Conservation (phyloP, 2,113 vertebrate species). For the Equus quagga region DNA sequence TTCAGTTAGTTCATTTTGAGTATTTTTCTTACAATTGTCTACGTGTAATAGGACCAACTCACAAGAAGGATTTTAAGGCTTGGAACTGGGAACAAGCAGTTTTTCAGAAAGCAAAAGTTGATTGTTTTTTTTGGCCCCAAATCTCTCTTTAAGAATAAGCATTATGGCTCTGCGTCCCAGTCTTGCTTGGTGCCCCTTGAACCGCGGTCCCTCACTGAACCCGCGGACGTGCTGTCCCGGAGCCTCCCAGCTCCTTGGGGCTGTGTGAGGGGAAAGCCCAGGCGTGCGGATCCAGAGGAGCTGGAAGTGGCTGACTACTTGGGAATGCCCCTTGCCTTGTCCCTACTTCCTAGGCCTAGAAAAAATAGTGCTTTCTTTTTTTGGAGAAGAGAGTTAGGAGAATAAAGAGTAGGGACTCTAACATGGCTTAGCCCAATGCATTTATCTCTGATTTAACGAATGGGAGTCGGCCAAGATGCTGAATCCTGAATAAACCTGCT, state of each 20-base stretch:
- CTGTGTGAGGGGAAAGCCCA: neutral
- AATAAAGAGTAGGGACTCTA: neutral
- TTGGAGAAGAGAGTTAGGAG: neutral
- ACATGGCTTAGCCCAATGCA: neutral
- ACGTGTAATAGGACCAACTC: neutral
- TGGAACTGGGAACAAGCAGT: neutral
- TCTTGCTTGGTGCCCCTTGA: neutral
- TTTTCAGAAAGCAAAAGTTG: neutral
- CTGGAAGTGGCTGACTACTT: neutral
- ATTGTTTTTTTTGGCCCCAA: neutral
- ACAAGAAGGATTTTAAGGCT: slow-evolving; percentile 20
- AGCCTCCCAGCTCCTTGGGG: neutral
- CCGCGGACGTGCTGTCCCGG: neutral
- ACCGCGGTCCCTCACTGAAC: neutral
- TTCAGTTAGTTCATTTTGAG: neutral
- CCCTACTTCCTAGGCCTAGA: neutral
- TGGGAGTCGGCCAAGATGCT: neutral
- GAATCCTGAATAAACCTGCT: neutral
- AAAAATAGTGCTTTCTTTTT: neutral
- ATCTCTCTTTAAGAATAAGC: neutral
- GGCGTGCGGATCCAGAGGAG: neutral
- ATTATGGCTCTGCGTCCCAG: neutral
- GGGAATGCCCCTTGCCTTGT: neutral
- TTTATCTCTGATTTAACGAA: neutral
- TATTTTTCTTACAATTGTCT: neutral